These are phyloP conservation scores for Tyto alba DNA, from an alignment of 2,113 vertebrate species.

Conservation along the genomic window DNA sequence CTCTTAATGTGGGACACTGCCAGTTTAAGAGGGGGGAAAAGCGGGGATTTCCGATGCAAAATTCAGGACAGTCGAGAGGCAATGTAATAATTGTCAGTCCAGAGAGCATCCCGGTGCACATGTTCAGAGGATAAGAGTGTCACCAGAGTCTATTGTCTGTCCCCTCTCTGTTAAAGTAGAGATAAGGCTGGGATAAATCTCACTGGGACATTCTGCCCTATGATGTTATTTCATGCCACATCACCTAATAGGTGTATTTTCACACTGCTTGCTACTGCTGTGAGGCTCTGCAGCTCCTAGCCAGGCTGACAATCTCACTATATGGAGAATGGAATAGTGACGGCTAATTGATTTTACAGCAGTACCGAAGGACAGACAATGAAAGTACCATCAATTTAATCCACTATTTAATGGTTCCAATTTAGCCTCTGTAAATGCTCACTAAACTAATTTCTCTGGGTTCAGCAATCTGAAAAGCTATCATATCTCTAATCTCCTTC, in stretches of 20 bases:
- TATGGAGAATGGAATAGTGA: conserved; percentile 99
- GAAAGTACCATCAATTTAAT: conserved; percentile 99
- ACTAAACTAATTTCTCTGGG: conserved; percentile 99
- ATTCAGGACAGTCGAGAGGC: conserved; percentile 44
- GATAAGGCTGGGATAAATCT: conserved; percentile 73
- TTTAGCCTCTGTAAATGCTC: conserved; percentile 99
- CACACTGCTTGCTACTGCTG: conserved; percentile 72
- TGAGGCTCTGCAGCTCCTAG: conserved; percentile 90
- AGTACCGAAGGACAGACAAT: conserved; percentile 99
- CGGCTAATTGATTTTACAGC: conserved; percentile 99
- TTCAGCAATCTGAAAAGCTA: conserved; percentile 99
- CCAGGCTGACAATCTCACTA: conserved; percentile 92
- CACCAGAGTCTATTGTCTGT: conserved; percentile 72
- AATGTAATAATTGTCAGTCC: conserved; percentile 63
- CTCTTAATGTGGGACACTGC: conserved; percentile 10
- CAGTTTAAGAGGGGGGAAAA: conserved; percentile 17
- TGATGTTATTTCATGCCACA: conserved; percentile 68
- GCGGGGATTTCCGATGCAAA: conserved; percentile 31
- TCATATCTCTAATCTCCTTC: conserved; percentile 99
- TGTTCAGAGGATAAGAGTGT: conserved; percentile 70
- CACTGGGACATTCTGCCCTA: conserved; percentile 66
- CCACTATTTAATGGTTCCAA: conserved; percentile 99
- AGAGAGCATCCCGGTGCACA: conserved; percentile 56
- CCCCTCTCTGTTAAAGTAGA: conserved; percentile 73
- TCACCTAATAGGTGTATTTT: conserved; percentile 75